Conservation (phyloP, 2,113 vertebrate genomes). For the Talpa occidentalis region DNA sequence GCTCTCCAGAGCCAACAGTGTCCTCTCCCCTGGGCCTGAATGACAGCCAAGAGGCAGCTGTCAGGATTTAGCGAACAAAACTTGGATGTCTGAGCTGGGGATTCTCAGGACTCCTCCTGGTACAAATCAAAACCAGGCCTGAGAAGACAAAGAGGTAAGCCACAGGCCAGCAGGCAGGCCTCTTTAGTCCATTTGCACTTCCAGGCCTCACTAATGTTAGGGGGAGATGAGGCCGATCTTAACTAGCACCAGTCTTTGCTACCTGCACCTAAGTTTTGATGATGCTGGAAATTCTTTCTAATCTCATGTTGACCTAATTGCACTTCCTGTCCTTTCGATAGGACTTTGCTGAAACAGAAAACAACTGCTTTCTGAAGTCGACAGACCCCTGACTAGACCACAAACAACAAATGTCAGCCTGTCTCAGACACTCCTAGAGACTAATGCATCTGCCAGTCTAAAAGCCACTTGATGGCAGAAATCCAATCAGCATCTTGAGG, state of each 20-base stretch:
- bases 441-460: background rate
- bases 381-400: background rate
- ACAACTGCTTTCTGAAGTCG: background rate
- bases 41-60: slow-evolving; percentile 27
- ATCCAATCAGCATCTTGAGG: background rate
- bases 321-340: background rate
- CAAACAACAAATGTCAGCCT: slow-evolving; percentile 49
- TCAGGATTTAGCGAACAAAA: slow-evolving; percentile 31
- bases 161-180: background rate
- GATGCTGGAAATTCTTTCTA: background rate
- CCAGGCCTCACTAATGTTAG: background rate
- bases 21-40: background rate
- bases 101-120: background rate
- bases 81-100: background rate
- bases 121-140: background rate
- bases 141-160: background rate
- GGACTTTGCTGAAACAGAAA: slow-evolving; percentile 18
- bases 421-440: background rate
- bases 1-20: background rate
- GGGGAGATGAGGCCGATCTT: background rate
- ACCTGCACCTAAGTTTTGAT: background rate
- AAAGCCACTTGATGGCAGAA: slow-evolving; percentile 15
- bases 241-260: background rate
- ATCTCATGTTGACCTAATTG: background rate
- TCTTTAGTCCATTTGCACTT: background rate